Evolutionary conservation across 2,888 invertebrate genomes (phyloP).

Genomic region (Lacanobia wlatinum): DNA sequence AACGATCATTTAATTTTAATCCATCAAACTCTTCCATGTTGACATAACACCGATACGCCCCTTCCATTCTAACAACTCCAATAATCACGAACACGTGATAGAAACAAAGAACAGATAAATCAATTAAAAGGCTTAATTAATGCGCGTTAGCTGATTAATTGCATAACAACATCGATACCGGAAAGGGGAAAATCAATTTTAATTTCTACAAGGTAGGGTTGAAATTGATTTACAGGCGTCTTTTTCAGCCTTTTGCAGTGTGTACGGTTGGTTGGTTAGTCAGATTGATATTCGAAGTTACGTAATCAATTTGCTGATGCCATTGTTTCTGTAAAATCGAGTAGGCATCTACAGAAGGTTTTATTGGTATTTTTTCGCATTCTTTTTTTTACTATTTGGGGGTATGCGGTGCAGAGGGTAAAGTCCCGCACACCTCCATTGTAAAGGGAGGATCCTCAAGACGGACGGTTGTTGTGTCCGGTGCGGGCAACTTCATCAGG

Average conservation of each 20-base stretch:
- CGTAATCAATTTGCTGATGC: slow-evolving; percentile 38
- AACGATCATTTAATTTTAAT: neutral
- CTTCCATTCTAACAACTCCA: neutral
- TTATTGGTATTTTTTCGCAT: too few species aligned
- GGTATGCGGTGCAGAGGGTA: too few species aligned
- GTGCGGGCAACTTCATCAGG: too few species aligned
- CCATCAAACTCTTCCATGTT: neutral
- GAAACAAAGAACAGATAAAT: slow-evolving; percentile 33
- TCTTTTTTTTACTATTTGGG: too few species aligned
- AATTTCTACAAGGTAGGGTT: neutral
- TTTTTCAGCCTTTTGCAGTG: slow-evolving; percentile 18
- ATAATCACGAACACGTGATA: slow-evolving; percentile 28
- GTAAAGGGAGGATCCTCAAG: too few species aligned
- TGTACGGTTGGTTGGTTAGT: slow-evolving; percentile 19
- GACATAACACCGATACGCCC: neutral
- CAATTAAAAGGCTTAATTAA: slow-evolving; percentile 41
- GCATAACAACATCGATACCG: neutral
- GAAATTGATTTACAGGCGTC: slow-evolving; percentile 25
- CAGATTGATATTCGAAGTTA: slow-evolving; percentile 39
- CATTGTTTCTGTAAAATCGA: slow-evolving; percentile 31
- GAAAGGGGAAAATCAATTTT: slow-evolving; percentile 31
- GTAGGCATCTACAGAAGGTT: too few species aligned
- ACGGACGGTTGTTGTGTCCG: too few species aligned
- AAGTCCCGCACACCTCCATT: too few species aligned
- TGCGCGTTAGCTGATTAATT: neutral